Evolutionary conservation across 2,113 vertebrate genomes (phyloP).

Genomic region (Xenopus laevis): DNA sequence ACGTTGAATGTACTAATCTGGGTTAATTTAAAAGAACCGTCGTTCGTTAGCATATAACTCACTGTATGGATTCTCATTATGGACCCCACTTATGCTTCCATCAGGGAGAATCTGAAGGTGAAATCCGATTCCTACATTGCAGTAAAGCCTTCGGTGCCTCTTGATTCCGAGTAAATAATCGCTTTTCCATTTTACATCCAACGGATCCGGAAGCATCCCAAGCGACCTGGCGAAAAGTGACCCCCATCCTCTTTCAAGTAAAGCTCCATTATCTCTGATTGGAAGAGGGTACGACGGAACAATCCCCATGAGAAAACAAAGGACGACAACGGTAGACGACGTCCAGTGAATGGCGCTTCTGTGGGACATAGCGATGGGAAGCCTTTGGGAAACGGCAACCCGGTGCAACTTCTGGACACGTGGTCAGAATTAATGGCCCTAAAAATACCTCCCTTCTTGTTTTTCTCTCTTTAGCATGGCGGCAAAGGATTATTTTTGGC

Average conservation of each 20-base stretch:
- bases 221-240: conserved; percentile 82
- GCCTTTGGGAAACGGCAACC: conserved; percentile 86
- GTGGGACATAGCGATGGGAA: conserved; percentile 90
- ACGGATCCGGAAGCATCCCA: conserved; percentile 81
- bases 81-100: conserved; percentile 86
- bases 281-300: conserved; percentile 72
- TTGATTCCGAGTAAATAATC: conserved; percentile 97
- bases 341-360: conserved; percentile 77
- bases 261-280: conserved; percentile 75
- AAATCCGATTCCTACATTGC: conserved; percentile 97
- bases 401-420: conserved; percentile 90
- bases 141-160: conserved; percentile 91
- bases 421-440: conserved; percentile 95
- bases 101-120: conserved; percentile 91
- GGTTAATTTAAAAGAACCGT: conserved; percentile 55
- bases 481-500: conserved; percentile 93
- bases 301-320: conserved; percentile 76
- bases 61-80: conserved; percentile 95
- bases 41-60: conserved; percentile 76
- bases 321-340: conserved; percentile 74
- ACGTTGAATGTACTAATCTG: conserved; percentile 60
- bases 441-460: conserved; percentile 97
- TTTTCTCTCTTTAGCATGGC: conserved; percentile 92
- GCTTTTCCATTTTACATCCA: conserved; percentile 84
- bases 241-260: conserved; percentile 80